Evolutionary conservation across 1,140 invertebrate species (phyloP).

Genomic region (Drosophila lowei): DNA sequence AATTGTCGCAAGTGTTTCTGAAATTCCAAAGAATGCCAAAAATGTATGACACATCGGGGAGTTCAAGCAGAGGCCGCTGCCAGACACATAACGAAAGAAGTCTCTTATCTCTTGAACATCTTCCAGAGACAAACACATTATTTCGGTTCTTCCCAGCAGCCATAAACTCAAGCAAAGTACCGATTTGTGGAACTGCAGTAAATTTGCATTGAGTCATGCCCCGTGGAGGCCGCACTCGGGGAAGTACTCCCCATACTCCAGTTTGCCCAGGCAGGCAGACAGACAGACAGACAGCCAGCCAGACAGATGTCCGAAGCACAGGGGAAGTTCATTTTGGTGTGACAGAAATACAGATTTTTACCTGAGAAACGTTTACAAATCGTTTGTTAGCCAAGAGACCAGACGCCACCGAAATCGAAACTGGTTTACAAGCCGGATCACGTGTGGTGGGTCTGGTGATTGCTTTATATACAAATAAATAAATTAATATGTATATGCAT

Average conservation of each 20-base stretch:
- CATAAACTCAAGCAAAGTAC: slow-evolving; percentile 20
- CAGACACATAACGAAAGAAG: no score
- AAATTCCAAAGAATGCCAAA: slow-evolving; percentile 23
- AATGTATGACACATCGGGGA: no score
- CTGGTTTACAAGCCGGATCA: slow-evolving; percentile 44
- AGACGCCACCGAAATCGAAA: slow-evolving; percentile 22
- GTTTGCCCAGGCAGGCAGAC: slow-evolving; percentile 20
- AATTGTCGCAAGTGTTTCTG: slow-evolving; percentile 21
- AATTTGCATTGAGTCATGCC: slow-evolving; percentile 26
- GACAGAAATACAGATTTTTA: slow-evolving; percentile 28
- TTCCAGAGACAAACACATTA: slow-evolving; percentile 4
- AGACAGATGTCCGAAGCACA: background rate
- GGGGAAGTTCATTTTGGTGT: slow-evolving; percentile 20
- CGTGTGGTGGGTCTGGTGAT: slow-evolving; percentile 23
- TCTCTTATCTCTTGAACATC: no score
- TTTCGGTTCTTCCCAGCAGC: slow-evolving; percentile 27
- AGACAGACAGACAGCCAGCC: slow-evolving; percentile 5
- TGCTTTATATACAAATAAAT: slow-evolving; percentile 15
- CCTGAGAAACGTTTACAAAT: slow-evolving; percentile 36
- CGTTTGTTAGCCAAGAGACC: slow-evolving; percentile 40
- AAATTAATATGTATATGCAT: slow-evolving; percentile 21
- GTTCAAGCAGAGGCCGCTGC: no score
- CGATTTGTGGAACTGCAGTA: slow-evolving; percentile 3
- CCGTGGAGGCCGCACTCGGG: slow-evolving; percentile 15
- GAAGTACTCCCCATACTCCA: slow-evolving; percentile 41